Conservation (phyloP, 2,797 vertebrate species). For the Erpetoichthys calabaricus region DNA sequence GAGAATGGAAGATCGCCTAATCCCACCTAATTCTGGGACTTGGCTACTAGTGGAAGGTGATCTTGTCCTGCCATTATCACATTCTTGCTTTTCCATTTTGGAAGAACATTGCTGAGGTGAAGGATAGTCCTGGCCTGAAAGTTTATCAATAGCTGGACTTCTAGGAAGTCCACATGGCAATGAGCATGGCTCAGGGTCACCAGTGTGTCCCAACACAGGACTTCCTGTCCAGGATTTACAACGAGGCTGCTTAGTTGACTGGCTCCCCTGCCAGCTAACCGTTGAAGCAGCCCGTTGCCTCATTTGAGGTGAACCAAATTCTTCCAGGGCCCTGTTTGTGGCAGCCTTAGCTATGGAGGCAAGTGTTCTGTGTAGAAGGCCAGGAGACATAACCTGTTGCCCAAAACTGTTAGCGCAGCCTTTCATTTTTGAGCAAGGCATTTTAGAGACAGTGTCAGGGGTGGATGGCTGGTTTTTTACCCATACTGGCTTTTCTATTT, state of each 20-base stretch:
- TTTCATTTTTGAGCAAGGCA: slow-evolving; percentile 24
- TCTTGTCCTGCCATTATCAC: too few relatives aligned
- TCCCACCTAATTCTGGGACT: too few relatives aligned
- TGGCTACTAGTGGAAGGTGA: too few relatives aligned
- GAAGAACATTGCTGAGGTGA: not conserved
- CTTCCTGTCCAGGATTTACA: slow-evolving; percentile 55
- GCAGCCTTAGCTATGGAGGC: slow-evolving; percentile 46
- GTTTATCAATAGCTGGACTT: slow-evolving; percentile 29
- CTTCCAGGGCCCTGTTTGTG: slow-evolving; percentile 46
- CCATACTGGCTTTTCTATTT: slow-evolving; percentile 28
- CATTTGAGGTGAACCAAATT: slow-evolving; percentile 52
- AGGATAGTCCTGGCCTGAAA: slow-evolving; percentile 25
- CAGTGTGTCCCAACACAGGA: slow-evolving; percentile 28
- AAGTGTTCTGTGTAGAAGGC: slow-evolving; percentile 23
- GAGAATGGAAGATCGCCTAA: too few relatives aligned
- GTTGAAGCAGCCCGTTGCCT: slow-evolving; percentile 41
- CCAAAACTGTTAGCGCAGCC: slow-evolving; percentile 19
- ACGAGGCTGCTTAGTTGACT: slow-evolving; percentile 30
- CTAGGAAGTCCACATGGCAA: slow-evolving; percentile 21
- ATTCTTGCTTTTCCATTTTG: too few relatives aligned
- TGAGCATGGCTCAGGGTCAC: slow-evolving; percentile 20
- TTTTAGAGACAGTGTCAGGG: slow-evolving; percentile 44
- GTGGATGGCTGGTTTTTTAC: slow-evolving; percentile 33
- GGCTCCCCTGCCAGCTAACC: not conserved
- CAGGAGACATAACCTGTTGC: slow-evolving; percentile 33